Base-by-base conservation (phyloP, 2,113 vertebrate species). In the Collichthys lucidus region DNA sequence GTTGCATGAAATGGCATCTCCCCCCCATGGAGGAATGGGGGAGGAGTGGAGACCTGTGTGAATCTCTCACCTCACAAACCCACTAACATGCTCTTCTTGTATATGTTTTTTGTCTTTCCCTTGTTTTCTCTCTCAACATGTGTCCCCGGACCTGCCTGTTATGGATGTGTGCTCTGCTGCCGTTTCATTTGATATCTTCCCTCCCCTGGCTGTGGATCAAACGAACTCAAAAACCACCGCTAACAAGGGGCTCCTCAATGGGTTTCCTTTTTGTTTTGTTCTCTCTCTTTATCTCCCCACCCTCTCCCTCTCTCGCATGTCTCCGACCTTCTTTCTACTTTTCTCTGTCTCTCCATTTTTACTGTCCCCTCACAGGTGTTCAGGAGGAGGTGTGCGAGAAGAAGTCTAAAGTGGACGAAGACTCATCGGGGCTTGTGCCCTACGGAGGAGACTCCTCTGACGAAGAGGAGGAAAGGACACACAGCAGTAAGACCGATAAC, bases 391-490 rank as follows among this genome's bases (percentile, higher is more conserved):
- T 80, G 22, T 40, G 29, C 0, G 66, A 79, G 64, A 95, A 95
- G 93, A 95, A 91, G 87, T 14, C 70, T 12, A 94, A 93, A 87
- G 47, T 88, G 74, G 75, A 47, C 0, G 81, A 77, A n/a, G 93
- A 91, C 11, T 17, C 86, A 3, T 94, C 90, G 0, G 94, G 93
- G 47, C 88, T 96, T 6, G 94, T 96, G 61, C 95, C 95, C 60
- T 96, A 96, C 0, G 94, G 93, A 73, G 95, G 91, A 72, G 95
- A 96, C 26, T 95, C 95, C 61, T 96, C 95, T 0, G 94, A 95
- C 50, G 95, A 96, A 88, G 95, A 96, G 78, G 95, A 96, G 81
- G 94, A 95, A 86, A 91, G 92, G 85, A 93, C 86, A 5, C 91
- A 40, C 74, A 90, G 92, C 89, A 94, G 92, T 92, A 94, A 92